A percentile compares a stretch with the other conserved stretches of the same genome.
Conservation (phyloP, 2,797 vertebrate species). For the Bucorvus abyssinicus region DNA sequence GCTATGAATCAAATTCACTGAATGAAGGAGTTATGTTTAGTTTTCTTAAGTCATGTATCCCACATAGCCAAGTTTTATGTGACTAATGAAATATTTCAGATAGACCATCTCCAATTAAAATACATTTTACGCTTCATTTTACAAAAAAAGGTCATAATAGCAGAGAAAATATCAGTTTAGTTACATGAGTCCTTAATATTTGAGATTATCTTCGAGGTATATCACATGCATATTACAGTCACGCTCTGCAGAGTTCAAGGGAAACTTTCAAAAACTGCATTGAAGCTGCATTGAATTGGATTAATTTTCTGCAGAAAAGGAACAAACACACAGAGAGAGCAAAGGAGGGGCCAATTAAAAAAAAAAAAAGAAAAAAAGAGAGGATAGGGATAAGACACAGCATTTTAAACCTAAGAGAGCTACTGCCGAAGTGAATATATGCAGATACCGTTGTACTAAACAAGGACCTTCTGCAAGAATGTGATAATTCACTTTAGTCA, state of each 20-base stretch:
- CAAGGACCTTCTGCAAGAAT: background rate
- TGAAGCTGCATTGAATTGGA: background rate
- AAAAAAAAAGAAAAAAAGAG: background rate
- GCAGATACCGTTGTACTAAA: background rate
- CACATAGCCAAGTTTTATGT: background rate
- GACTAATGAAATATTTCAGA: background rate
- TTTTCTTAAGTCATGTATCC: background rate
- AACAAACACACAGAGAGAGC: background rate
- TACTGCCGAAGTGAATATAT: background rate
- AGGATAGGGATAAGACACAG: background rate
- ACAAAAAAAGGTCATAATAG: background rate
- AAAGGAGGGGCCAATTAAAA: background rate
- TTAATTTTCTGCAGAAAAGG: background rate
- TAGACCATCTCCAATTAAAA: background rate
- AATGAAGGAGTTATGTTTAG: background rate
- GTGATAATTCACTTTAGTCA: background rate
- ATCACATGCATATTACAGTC: background rate
- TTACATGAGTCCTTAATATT: background rate
- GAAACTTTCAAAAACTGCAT: background rate
- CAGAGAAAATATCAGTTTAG: background rate
- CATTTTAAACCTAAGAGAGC: background rate
- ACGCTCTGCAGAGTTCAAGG: background rate
- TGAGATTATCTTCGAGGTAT: background rate
- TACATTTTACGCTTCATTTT: background rate
- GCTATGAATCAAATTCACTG: background rate